Base-by-base conservation (phyloP, 2,113 vertebrate species). In the Calidris pugnax region DNA sequence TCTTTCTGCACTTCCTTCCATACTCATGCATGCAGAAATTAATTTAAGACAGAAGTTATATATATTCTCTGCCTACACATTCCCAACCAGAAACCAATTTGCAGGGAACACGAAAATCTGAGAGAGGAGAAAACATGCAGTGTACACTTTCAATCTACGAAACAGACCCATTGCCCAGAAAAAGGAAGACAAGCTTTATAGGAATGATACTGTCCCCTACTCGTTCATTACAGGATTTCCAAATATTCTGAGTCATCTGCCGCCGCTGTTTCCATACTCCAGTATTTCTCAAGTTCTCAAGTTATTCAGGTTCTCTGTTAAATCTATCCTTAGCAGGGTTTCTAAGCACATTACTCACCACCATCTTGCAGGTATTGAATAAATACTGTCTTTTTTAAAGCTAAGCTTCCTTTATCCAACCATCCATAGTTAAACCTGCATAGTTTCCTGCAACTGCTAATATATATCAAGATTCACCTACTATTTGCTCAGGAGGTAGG, bases 1-100 rank as follows among this genome's bases (percentile, higher is more conserved):
- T 68, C 39, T 22, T 75, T 67, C 37, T 35, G 39, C 18, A 43
- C 35, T 60, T 85, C 22, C 20, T 82, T 77, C 60, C 48, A 63
- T 3, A 67, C 12, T 51, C 55, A 71, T 0, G 0, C 8, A 28
- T 2, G 33, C 12, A 84, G 28, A 67, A 74, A 85, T 21, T 14
- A 91, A 56, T 37, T 63, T 73, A 43, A 72, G 35, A 85, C 47
- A 63, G 6, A 85, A 63, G 32, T 28, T 18, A 10, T 47, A 59
- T 4, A 14, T 20, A 5, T 10, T 62, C 24, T 43, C 56, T 75
- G 51, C 47, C 55, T 7, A 30, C 10, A 45, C 16, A 32, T 22
- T 73, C n/a, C 66, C 20, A 76, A 60, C 1, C 26, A 69, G 14
- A 10, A 53, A 86, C 1, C 19, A 71, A 45, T 47, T 45, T 51